phyloP scores from a whole-genome alignment of 2,888 invertebrate genomes.

The Drosophila testacea region DNA sequence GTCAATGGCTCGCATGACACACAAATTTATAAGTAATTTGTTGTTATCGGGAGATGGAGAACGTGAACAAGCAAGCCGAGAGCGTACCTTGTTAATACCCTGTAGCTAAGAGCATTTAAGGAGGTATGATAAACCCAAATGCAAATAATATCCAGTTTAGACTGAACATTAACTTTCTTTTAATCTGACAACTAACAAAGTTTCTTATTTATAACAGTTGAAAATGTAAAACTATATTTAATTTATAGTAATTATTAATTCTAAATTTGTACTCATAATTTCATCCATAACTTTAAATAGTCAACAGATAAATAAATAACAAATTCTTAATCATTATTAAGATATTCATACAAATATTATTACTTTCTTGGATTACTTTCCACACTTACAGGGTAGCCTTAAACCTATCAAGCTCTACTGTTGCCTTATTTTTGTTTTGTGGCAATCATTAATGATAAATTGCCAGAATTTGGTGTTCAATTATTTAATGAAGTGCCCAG shows the following conservation, averaged over 20 bases:
- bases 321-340: no score
- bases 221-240: no score
- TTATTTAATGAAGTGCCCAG: slow-evolving; percentile 71
- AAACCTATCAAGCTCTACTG: background rate
- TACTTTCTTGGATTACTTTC: no score
- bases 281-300: no score
- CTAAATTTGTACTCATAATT: no score
- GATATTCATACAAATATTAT: no score
- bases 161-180: no score
- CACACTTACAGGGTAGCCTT: slow-evolving; percentile 16
- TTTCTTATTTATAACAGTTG: background rate
- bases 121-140: background rate
- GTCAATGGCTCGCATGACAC: slow-evolving; percentile 73
- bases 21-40: slow-evolving; percentile 69
- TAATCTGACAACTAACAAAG: background rate
- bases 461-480: slow-evolving; percentile 73
- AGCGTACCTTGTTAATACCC: slow-evolving; percentile 43
- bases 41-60: slow-evolving; percentile 11
- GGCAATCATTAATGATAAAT: slow-evolving; percentile 81
- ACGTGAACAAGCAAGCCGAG: slow-evolving; percentile 14
- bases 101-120: background rate
- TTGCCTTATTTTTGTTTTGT: slow-evolving; percentile 16
- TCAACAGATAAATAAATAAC: no score
- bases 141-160: no score
- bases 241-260: background rate